Base-by-base conservation (phyloP, 2,888 invertebrate genomes). In the Lymantria dispar region DNA sequence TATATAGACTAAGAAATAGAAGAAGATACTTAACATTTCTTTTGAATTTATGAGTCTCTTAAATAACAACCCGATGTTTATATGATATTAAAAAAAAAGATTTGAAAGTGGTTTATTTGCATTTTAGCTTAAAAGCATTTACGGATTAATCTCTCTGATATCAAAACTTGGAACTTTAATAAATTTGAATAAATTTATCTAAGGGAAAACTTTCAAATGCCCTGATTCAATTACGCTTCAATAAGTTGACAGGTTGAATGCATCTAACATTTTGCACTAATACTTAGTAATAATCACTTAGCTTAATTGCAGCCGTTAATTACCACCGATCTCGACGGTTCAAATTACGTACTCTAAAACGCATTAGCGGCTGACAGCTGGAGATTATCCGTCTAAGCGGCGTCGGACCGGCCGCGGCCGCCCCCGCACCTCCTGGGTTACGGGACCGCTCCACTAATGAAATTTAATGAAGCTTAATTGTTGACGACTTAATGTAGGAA, bases 291-390 rank as follows among this genome's bases (percentile, higher is more conserved):
- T 88, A 87, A 87, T 88, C 89, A 91, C 91, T 91, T 88, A 87
- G 84, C 81, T 87, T 90, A 91, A 91, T 91, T 90, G 89, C 83
- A 74, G 79, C 80, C 81, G 87, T 89, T 91, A 90, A 91, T 90
- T 90, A 88, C 88, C 80, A 80, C 77, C 78, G 89, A 90, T 91
- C 90, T 89, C 85, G 80, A 85, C 85, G 88, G 88, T 87, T 91
- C 91, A 91, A 91, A 91, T 91, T 90, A 90, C 91, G 90, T 91
- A 91, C 90, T 91, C 90, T 91, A 91, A 91, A 91, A 91, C 87
- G 89, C 90, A 90, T 91, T 90, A 91, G 88, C 81, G 85, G 72
- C 86, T 89, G 90, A 90, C 90, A 91, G 90, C 83, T 87, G 87
- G 85, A 90, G 90, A 91, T 90, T 90, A 90, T 90, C 90, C 90